These are phyloP conservation scores for Indicator indicator DNA, from an alignment of 2,113 vertebrate genomes.

Conservation along the genomic window DNA sequence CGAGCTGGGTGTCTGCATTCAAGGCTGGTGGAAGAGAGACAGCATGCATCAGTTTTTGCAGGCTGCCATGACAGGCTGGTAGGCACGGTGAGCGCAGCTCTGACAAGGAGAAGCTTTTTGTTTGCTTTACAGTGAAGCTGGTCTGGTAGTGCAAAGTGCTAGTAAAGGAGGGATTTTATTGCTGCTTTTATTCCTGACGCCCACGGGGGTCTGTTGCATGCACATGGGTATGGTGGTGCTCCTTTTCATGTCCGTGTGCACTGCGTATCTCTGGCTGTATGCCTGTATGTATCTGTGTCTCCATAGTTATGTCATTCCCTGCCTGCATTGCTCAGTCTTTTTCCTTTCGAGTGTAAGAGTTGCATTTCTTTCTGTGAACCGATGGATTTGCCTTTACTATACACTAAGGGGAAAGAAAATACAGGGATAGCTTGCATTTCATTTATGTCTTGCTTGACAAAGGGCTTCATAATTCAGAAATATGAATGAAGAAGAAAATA, in stretches of 20 bases:
- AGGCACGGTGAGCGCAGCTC: not conserved
- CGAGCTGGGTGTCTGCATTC: not conserved
- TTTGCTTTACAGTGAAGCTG: not conserved
- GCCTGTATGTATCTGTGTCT: not conserved
- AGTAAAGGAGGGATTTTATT: not conserved
- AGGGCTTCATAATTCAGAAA: not conserved
- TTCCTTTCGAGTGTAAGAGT: not conserved
- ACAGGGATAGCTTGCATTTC: not conserved
- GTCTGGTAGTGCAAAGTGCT: not conserved
- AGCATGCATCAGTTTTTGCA: not conserved
- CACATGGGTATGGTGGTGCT: not conserved
- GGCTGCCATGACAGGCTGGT: not conserved
- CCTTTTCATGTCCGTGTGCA: not conserved
- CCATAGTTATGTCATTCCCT: constrained; percentile 32
- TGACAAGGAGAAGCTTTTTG: not conserved
- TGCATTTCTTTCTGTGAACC: not conserved
- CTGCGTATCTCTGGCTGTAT: not conserved
- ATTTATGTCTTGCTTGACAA: not conserved
- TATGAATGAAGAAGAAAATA: not conserved
- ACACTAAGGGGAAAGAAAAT: not conserved
- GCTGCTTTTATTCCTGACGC: not conserved
- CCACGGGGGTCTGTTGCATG: not conserved
- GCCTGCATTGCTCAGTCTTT: constrained; percentile 29
- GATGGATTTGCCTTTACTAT: not conserved
- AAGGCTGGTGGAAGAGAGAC: not conserved